Percentiles rank a stretch among this genome's conserved stretches.
Conservation (phyloP, 2,888 invertebrate species). For the Rotaria socialis region DNA sequence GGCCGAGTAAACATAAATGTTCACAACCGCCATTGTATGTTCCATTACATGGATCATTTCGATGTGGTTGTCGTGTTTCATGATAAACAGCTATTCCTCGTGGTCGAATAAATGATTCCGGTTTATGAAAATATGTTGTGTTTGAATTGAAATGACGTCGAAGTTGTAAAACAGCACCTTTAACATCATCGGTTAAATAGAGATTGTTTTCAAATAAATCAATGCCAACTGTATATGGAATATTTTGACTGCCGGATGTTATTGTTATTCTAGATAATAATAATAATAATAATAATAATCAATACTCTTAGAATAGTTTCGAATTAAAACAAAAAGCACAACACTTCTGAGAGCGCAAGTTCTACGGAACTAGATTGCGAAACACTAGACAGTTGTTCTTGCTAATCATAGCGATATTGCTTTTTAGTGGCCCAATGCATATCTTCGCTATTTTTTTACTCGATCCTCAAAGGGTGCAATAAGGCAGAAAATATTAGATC, state of each 20-base stretch:
- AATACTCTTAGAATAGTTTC: too few relatives aligned
- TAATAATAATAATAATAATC: constrained; percentile 14
- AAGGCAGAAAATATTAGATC: too few relatives aligned
- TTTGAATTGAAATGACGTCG: constrained; percentile 41
- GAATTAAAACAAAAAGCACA: too few relatives aligned
- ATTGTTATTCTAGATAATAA: constrained; percentile 51
- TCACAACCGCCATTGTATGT: constrained; percentile 81
- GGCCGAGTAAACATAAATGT: constrained; percentile 85
- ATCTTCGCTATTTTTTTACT: too few relatives aligned
- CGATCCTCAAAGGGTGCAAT: too few relatives aligned
- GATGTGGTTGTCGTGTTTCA: constrained; percentile 39
- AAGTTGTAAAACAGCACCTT: constrained; percentile 51
- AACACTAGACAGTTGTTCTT: too few relatives aligned
- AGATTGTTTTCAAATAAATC: constrained; percentile 90
- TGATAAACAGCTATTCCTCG: constrained; percentile 41
- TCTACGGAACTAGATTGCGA: too few relatives aligned
- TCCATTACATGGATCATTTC: constrained; percentile 71
- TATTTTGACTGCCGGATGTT: constrained; percentile 51
- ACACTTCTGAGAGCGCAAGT: constrained; percentile 9
- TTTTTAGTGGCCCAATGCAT: too few relatives aligned
- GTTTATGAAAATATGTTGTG: constrained; percentile 38
- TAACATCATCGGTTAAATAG: constrained; percentile 83
- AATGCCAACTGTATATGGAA: constrained; percentile 60
- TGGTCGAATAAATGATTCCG: constrained; percentile 6
- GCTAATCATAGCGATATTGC: too few relatives aligned